Evolutionary conservation across 1,140 invertebrate genomes (phyloP).

Genomic region (Drosophila novamexicana): DNA sequence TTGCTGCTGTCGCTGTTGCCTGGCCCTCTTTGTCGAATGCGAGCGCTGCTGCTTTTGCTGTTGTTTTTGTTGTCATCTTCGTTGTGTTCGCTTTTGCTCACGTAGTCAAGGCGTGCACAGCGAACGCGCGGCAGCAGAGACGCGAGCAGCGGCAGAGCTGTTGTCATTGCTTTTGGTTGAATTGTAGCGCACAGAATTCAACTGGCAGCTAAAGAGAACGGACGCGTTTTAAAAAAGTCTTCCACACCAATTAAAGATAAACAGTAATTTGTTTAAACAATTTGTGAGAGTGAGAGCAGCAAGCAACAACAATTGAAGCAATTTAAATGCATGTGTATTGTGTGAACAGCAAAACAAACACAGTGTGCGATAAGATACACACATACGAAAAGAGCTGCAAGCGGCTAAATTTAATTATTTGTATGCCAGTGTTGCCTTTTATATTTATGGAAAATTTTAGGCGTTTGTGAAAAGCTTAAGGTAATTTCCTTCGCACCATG

Average conservation of each 20-base stretch:
- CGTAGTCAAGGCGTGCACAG: slow-evolving; percentile 77
- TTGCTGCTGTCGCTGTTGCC: slow-evolving; percentile 40
- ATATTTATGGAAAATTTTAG: slow-evolving; percentile 3
- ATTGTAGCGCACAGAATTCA: slow-evolving; percentile 63
- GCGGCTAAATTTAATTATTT: slow-evolving; percentile 30
- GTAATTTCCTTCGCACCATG: slow-evolving; percentile 48
- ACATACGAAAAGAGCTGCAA: slow-evolving; percentile 22
- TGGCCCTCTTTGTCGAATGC: slow-evolving; percentile 37
- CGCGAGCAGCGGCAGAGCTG: slow-evolving; percentile 33
- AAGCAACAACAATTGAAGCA: slow-evolving; percentile 11
- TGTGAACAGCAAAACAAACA: slow-evolving; percentile 53
- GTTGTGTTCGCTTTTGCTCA: slow-evolving; percentile 72
- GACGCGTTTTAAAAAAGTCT: slow-evolving; percentile 46
- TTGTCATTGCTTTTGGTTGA: slow-evolving; percentile 37
- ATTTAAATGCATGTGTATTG: slow-evolving; percentile 11
- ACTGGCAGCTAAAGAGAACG: slow-evolving; percentile 68
- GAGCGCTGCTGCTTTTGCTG: slow-evolving; percentile 27
- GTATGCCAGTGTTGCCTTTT: slow-evolving; percentile 1
- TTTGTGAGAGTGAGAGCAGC: slow-evolving; percentile 39
- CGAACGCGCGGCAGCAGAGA: slow-evolving; percentile 13
- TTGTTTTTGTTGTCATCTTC: slow-evolving; percentile 16
- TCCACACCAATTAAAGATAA: slow-evolving; percentile 27
- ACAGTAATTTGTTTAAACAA: slow-evolving; percentile 65
- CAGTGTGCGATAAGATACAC: slow-evolving; percentile 44
- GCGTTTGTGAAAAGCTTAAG: slow-evolving; percentile 29